Evolutionary conservation across 92 coral and sea anemone genomes (phyloP).

Genomic region (Phymanthus crucifer): DNA sequence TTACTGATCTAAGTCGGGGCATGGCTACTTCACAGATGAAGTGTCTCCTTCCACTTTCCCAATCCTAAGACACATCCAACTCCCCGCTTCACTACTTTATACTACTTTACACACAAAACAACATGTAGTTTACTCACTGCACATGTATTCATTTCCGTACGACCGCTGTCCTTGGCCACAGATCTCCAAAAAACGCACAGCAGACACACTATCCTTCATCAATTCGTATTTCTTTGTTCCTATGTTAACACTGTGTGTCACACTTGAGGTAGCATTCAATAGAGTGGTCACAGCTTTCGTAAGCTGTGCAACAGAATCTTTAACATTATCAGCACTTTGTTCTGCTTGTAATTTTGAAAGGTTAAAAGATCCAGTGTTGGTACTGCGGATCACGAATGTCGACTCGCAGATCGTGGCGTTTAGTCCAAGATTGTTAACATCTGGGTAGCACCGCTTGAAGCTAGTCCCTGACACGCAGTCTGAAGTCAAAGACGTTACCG

Average conservation of each 20-base stretch:
- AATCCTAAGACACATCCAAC: too few species aligned
- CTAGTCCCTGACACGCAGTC: slow-evolving; percentile 35
- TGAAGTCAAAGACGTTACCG: slow-evolving; percentile 40
- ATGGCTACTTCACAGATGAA: too few species aligned
- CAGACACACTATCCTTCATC: slow-evolving; percentile 43
- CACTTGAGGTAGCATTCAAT: slow-evolving; percentile 44
- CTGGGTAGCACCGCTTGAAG: slow-evolving; percentile 21
- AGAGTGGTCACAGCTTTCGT: slow-evolving; percentile 42
- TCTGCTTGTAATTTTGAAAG: slow-evolving; percentile 28
- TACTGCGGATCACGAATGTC: slow-evolving; percentile 45
- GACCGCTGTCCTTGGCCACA: slow-evolving; percentile 55
- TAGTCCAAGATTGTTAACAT: not conserved
- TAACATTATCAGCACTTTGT: slow-evolving; percentile 50
- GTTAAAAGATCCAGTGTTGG: slow-evolving; percentile 39
- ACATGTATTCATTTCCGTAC: slow-evolving; percentile 46
- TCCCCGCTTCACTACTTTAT: too few species aligned
- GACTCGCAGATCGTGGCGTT: slow-evolving; percentile 39
- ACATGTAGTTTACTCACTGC: slow-evolving; percentile 55
- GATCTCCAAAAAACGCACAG: slow-evolving; percentile 30
- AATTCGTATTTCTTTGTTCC: slow-evolving; percentile 27
- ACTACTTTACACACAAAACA: not conserved
- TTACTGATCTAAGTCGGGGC: not conserved
- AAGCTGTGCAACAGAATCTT: slow-evolving; percentile 50
- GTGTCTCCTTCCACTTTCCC: too few species aligned
- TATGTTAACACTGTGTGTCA: slow-evolving; percentile 14